Evolutionary conservation across 2,888 invertebrate species (phyloP), one percentile per base, ranked within the genome.

Genomic region (Yponomeuta evonymella): DNA sequence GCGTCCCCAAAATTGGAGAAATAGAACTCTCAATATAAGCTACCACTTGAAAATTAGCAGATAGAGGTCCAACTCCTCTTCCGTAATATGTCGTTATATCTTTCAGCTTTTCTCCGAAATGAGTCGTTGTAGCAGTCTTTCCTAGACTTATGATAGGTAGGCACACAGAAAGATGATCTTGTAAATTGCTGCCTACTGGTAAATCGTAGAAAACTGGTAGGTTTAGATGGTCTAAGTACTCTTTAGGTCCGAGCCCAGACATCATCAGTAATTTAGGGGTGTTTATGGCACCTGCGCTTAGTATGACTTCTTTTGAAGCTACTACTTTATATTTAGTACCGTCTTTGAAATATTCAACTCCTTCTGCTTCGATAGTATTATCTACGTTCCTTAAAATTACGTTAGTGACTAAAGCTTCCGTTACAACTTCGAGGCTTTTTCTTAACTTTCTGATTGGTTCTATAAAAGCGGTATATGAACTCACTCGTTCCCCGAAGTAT

Each of bases 151-250:
- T 86, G 6, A 91, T 88, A 12, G 92, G 91, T 58, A 92, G 79
- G 74, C 92, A 92, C 0, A 92, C 86, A 1, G 90, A 86, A 30
- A 92, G 68, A 76, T 92, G 92, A 74, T 92, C 92, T n/a, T 92
- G 92, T 74, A 92, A 90, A 73, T 92, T 92, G 11, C 81, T 83
- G 33, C 92, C 92, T 0, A 92, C 90, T 0, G 91, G 89, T 70
- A 92, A 80, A 78, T 91, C 88, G 71, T 80, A 79, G 51, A 81
- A 73, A 2, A 84, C 81, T 74, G 81, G 81, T 36, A 91, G 80
- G 75, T 85, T 82, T 77, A 92, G 80, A 80, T 89, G 91, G 75
- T 92, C 89, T 75, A 92, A 82, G 71, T 92, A 92, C 23, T 90
- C 90, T 71, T 79, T 88, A 23, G 90, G 90, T 2, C 92, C 92